Evolutionary conservation across 2,113 vertebrate genomes (phyloP), one percentile per base, ranked within the genome.

Genomic region (Peromyscus polionotus): DNA sequence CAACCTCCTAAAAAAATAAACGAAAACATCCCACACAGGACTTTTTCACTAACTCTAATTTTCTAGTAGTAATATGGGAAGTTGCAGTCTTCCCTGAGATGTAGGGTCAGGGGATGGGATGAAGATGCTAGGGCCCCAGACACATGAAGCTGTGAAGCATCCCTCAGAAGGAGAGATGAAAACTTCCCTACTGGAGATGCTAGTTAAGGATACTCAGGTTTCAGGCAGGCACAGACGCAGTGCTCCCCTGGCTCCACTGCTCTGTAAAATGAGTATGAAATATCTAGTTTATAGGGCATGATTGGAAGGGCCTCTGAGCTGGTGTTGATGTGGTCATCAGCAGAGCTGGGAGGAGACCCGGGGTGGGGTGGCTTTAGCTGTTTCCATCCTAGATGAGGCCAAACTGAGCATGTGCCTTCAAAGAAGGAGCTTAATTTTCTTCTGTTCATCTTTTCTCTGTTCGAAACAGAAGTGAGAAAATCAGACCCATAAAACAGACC

Each of bases 341-440:
- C 1, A 68, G 33, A 89, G 31, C 22, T 14, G 9, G 3, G 83
- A 26, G n/a, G 12, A 54, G 85, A 61, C 11, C 20, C 61, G 22
- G 33, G 28, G 6, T 2, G 22, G 79, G 19, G 16, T 4, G 10
- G 7, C 11, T 28, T 33, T 4, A 31, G 11, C 24, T 1, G 13
- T 17, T 84, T 13, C 24, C 2, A 1, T 45, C 39, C 87, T 1
- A 22, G 39, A 59, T 77, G 48, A 79, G 85, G 31, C 42, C 42
- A 61, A 12, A 3, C 14, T 0, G 4, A 14, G 10, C 28, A 2
- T 3, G 1, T 17, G 16, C 26, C 22, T 81, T 48, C 10, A 65
- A 63, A 16, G 9, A 72, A 11, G 33, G 80, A 88, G 42, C 1
- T n/a, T 91, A 14, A 36, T 48, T 84, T 89, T 63, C 83, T 45